Conservation (phyloP, 2,888 invertebrate genomes). For the Lamellibrachia satsuma region DNA sequence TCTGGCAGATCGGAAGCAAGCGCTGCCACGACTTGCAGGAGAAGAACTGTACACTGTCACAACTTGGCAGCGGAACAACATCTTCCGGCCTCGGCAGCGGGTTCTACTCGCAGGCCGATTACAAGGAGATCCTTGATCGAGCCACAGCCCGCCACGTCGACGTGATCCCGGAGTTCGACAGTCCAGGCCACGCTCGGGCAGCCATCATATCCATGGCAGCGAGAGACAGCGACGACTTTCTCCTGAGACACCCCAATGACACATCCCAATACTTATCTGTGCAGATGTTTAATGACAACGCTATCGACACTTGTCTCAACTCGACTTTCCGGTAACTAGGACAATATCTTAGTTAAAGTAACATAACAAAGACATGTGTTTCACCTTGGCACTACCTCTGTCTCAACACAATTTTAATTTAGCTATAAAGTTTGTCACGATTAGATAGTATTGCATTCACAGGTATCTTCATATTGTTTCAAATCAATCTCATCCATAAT, state of each 20-base stretch:
- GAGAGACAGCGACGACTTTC: conserved; percentile 25
- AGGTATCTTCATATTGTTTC: too few species aligned
- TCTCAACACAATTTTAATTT: too few species aligned
- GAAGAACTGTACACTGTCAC: conserved; percentile 43
- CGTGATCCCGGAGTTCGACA: conserved; percentile 55
- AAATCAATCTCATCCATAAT: too few species aligned
- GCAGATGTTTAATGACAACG: conserved; percentile 59
- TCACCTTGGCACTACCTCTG: not conserved
- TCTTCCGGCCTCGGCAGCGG: conserved; percentile 49
- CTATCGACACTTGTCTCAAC: conserved; percentile 60
- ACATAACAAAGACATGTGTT: not conserved
- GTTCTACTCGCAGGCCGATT: conserved; percentile 52
- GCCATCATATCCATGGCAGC: conserved; percentile 54
- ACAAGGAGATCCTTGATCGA: conserved; percentile 50
- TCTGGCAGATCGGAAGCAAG: conserved; percentile 36
- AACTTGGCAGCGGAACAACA: conserved; percentile 49
- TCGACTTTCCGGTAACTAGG: conserved; percentile 42
- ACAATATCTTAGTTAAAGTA: not conserved
- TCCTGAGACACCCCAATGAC: conserved; percentile 43
- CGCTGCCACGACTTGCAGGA: conserved; percentile 47
- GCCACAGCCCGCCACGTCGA: conserved; percentile 54
- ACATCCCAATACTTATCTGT: conserved; percentile 46
- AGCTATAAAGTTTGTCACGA: too few species aligned
- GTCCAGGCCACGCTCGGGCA: conserved; percentile 58
- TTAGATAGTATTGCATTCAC: too few species aligned